Conservation (phyloP, 2,113 vertebrate species). For the Pheucticus melanocephalus region DNA sequence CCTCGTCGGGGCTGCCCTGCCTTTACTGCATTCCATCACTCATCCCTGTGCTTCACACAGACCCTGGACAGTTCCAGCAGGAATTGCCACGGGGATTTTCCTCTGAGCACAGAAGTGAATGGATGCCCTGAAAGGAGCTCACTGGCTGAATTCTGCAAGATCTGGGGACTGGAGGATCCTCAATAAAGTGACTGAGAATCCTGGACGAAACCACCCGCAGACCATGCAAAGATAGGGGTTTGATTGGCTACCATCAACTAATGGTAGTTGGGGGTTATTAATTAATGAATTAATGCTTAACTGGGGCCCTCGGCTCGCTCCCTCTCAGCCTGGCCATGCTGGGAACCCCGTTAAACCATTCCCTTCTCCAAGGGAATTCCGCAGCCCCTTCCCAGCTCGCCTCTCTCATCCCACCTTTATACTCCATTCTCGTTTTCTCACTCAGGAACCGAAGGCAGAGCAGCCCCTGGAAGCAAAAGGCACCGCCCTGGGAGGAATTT, state of each 20-base stretch:
- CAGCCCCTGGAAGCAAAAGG: not conserved
- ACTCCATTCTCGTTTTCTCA: not conserved
- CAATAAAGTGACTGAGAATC: not conserved
- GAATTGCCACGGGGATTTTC: not conserved
- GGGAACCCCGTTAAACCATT: not conserved
- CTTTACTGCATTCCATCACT: not conserved
- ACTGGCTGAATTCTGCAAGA: not conserved
- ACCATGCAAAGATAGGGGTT: not conserved
- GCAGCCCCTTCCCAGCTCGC: not conserved
- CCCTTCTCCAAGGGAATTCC: not conserved
- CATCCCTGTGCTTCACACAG: not conserved
- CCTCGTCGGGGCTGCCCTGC: no score
- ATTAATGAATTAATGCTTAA: not conserved
- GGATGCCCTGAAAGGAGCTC: not conserved
- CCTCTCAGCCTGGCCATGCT: rapidly evolving
- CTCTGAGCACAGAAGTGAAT: not conserved
- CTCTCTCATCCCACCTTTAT: rapidly evolving
- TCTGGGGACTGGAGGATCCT: not conserved
- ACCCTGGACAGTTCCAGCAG: not conserved
- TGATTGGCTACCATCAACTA: not conserved
- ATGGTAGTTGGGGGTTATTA: no score
- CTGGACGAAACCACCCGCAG: not conserved
- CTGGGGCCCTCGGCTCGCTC: no score
- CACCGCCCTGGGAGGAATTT: not conserved
- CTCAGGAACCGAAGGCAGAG: not conserved